Percentiles rank a stretch among this genome's conserved stretches.
Conservation (phyloP, 2,888 invertebrate genomes). For the Venusia cambrica region DNA sequence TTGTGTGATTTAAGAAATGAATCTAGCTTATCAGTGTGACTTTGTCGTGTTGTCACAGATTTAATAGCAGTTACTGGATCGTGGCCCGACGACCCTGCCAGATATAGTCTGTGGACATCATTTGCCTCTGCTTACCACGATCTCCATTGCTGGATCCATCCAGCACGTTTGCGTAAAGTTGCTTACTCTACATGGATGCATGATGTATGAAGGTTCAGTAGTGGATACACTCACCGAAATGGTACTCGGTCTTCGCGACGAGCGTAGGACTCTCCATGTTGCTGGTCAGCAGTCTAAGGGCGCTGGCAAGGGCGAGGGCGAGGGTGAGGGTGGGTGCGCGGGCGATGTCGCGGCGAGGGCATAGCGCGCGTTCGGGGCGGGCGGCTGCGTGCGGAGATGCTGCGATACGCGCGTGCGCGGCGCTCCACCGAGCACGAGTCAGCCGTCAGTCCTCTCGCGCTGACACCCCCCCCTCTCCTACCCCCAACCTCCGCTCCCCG, state of each 20-base stretch:
- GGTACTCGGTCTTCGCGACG: conserved; percentile 59
- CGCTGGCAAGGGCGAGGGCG: conserved; percentile 20
- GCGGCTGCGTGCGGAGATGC: conserved; percentile 23
- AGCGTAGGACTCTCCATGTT: conserved; percentile 44
- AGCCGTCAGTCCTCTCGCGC: conserved; percentile 24
- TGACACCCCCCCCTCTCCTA: conserved; percentile 21
- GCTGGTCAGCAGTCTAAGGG: conserved; percentile 1
- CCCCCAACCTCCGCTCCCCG: conserved; percentile 17
- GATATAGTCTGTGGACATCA: no score
- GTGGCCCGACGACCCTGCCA: conserved; percentile 3
- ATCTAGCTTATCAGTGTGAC: conserved; percentile 12
- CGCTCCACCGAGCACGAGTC: conserved; percentile 30
- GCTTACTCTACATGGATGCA: no score
- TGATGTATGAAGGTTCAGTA: no score
- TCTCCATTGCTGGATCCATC: no score
- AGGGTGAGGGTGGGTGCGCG: conserved; percentile 22
- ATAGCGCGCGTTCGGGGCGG: conserved; percentile 24
- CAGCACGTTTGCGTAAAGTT: no score
- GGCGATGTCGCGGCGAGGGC: conserved; percentile 50
- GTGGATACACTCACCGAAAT: conserved; percentile 56
- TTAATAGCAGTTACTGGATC: no score
- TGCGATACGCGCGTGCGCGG: conserved; percentile 32
- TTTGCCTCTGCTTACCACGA: no score
- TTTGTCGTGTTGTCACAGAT: no score
- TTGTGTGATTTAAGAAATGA: not conserved